These are phyloP conservation scores for Tetragonula carbonaria DNA, from an alignment of 2,888 invertebrate species.

Conservation along the genomic window DNA sequence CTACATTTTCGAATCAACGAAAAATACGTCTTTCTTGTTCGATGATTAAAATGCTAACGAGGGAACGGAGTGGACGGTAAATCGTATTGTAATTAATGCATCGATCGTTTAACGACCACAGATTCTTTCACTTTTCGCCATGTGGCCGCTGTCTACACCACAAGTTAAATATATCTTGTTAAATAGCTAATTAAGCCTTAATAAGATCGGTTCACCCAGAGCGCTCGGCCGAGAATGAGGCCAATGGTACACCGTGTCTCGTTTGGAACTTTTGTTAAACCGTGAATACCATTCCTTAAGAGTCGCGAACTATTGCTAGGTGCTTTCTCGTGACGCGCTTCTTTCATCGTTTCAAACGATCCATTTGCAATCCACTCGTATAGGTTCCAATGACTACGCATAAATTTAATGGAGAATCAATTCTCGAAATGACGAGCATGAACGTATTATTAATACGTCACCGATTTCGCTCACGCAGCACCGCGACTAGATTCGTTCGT, in stretches of 20 bases:
- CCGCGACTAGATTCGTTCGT: slow-evolving; percentile 15
- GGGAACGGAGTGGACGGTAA: background rate
- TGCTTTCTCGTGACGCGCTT: slow-evolving; percentile 3
- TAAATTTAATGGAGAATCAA: slow-evolving; percentile 12
- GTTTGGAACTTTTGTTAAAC: slow-evolving; percentile 69
- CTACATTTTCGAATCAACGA: background rate
- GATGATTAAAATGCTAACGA: background rate
- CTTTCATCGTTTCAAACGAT: slow-evolving; percentile 9
- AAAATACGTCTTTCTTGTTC: background rate
- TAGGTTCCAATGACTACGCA: background rate
- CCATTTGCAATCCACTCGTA: slow-evolving; percentile 9
- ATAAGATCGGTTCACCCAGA: slow-evolving; percentile 78
- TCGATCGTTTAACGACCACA: slow-evolving; percentile 11
- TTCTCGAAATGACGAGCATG: background rate
- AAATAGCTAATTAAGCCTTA: slow-evolving; percentile 81
- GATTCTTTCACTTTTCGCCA: slow-evolving; percentile 58
- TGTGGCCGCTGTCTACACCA: slow-evolving; percentile 53
- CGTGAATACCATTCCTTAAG: slow-evolving; percentile 39
- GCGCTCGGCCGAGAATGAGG: slow-evolving; percentile 74
- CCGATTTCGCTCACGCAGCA: slow-evolving; percentile 1
- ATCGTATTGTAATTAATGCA: background rate
- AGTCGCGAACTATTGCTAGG: slow-evolving; percentile 16
- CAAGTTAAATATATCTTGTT: slow-evolving; percentile 81
- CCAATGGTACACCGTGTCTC: slow-evolving; percentile 70
- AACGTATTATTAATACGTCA: slow-evolving; percentile 10